Evolutionary conservation across 1,140 invertebrate species (phyloP), one percentile per base, ranked within the genome.

Genomic region (Zophobas atratus): DNA sequence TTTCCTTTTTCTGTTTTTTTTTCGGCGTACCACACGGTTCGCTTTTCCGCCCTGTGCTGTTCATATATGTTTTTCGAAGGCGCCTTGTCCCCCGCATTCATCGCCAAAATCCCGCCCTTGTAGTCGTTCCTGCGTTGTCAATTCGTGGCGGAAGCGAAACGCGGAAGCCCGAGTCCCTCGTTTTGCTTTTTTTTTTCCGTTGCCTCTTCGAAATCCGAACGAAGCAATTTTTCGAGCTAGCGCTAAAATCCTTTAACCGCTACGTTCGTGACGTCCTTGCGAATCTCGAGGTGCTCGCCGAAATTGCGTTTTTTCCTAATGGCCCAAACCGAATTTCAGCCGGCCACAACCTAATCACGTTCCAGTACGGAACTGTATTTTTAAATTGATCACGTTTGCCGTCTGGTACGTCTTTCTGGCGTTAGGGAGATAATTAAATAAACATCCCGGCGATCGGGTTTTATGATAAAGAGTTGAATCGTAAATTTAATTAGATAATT

Each of bases 401-500:
- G 38, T 39, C 38, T 39, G 56, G 56, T 60, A 60, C 36, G 56
- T 60, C 56, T 39, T 36, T 33, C 56, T 60, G 33, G 34, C 8
- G 43, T 46, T 46, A 46, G 43, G 3, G 6, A 35, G 56, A 36
- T 60, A 60, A 60, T 60, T 60, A 60, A 60, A 60, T 60, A 20
- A 60, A 60, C 56, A 60, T 60, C 38, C 35, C 20, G 38, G 38
- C 36, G 56, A 60, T 60, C 1, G 36, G n/a, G 38, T 35, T 38
- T 36, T 1, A 36, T 36, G 56, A 60, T 60, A 60, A 60, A 60
- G 36, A 32, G 56, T 8, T 36, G 36, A 35, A 8, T 60, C 56
- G 56, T 60, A 60, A 60, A 60, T 60, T 60, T 60, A 60, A 60
- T 60, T 60, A 60, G 56, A 60, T 60, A 60, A 60, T 36, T 53